phyloP scores from a whole-genome alignment of 1,140 invertebrate species.

The Scaptomyza montana region DNA sequence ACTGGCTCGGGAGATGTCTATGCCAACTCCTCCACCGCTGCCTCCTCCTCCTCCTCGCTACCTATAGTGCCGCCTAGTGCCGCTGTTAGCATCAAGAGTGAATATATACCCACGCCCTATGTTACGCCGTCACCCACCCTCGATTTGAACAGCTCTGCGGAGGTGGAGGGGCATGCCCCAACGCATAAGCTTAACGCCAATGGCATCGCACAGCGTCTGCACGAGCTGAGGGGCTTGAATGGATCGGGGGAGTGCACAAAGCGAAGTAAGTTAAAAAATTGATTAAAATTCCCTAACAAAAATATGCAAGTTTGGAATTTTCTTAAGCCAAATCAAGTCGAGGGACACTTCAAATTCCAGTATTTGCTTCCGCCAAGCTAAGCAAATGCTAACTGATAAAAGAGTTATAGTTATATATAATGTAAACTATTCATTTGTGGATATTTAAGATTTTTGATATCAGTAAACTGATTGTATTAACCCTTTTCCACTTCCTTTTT shows the following conservation, averaged over 20 bases:
- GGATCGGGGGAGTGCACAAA: constrained; percentile 42
- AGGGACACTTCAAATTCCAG: no score
- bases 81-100: constrained; percentile 59
- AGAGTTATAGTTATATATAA: no score
- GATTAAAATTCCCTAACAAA: no score
- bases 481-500: background rate
- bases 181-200: constrained; percentile 48
- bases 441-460: no score
- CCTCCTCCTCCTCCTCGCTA: background rate
- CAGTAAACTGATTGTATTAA: background rate
- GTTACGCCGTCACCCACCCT: constrained; percentile 80
- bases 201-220: constrained; percentile 48
- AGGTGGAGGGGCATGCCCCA: constrained; percentile 66
- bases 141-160: constrained; percentile 76
- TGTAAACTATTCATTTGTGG: no score
- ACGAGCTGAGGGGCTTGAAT: constrained; percentile 51
- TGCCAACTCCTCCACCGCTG: constrained; percentile 7
- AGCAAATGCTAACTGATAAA: no score
- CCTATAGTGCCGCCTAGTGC: constrained; percentile 19
- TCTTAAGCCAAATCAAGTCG: no score
- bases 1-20: constrained; percentile 45
- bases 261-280: constrained; percentile 55
- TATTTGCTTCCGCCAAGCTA: no score
- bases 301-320: no score
- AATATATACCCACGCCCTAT: constrained; percentile 79